Percentiles rank a stretch among this genome's conserved stretches.
These are phyloP conservation scores for Pristionchus fissidentatus DNA, from an alignment of 2,888 invertebrate genomes.

Conservation along the genomic window DNA sequence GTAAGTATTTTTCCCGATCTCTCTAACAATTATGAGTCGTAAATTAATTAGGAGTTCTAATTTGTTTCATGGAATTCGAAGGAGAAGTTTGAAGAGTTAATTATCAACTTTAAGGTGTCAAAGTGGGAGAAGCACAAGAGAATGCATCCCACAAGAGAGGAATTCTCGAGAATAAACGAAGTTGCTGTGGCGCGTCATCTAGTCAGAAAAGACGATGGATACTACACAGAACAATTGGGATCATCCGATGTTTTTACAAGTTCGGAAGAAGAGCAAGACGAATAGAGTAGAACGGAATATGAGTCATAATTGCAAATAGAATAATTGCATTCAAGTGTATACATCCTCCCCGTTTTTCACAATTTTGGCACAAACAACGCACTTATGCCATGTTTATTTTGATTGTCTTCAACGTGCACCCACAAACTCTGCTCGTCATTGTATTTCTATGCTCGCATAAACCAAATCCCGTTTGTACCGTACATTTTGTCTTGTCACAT, in stretches of 20 bases:
- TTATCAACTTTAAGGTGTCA: not conserved
- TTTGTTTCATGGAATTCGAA: too few relatives aligned
- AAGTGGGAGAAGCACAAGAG: not conserved
- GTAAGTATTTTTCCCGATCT: too few relatives aligned
- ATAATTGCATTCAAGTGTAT: not conserved
- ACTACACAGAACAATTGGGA: not conserved
- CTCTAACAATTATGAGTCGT: not conserved
- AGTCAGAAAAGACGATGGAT: not conserved
- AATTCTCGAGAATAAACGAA: not conserved
- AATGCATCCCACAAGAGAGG: not conserved
- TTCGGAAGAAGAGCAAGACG: too few relatives aligned
- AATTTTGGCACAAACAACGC: not conserved
- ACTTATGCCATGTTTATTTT: not conserved
- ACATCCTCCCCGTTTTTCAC: not conserved
- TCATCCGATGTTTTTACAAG: not conserved
- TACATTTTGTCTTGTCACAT: not conserved
- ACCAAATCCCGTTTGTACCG: too few relatives aligned
- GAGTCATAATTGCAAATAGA: too few relatives aligned
- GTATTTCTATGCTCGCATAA: too few relatives aligned
- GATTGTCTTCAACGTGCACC: not conserved
- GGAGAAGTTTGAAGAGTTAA: too few relatives aligned
- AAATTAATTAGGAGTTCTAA: not conserved
- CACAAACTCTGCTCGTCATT: too few relatives aligned
- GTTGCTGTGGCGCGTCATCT: not conserved
- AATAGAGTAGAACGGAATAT: too few relatives aligned